Percentiles rank a stretch among this genome's conserved stretches.
Conservation (phyloP, 1,140 invertebrate genomes). For the Hyphantria cunea region DNA sequence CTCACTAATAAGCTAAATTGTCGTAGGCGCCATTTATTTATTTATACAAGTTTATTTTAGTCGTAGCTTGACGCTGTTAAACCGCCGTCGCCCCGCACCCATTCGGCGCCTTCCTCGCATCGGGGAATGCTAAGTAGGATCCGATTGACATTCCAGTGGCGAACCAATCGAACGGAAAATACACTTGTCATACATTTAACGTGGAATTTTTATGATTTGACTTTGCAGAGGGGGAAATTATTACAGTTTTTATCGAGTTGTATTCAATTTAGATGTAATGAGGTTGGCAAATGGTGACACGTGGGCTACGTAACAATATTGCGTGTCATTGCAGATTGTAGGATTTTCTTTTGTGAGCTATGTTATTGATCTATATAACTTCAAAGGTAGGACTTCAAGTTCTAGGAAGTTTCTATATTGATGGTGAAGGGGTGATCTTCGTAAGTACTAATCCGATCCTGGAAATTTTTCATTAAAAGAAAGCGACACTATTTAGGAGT, state of each 20-base stretch:
- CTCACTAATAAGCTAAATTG: conserved; percentile 53
- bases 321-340: not conserved
- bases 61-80: conserved; percentile 7
- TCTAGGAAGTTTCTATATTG: no score
- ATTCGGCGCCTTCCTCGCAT: conserved; percentile 1
- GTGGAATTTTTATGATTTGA: conserved; percentile 52
- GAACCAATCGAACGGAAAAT: conserved; percentile 62
- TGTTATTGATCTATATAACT: no score
- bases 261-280: conserved; percentile 15
- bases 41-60: conserved; percentile 34
- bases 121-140: conserved; percentile 37
- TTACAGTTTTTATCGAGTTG: conserved; percentile 16
- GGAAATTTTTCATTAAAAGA: no score
- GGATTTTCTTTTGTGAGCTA: not conserved
- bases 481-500: no score
- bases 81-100: conserved; percentile 14
- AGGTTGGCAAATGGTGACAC: conserved; percentile 2
- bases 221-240: conserved; percentile 23
- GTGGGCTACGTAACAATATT: conserved; percentile 1
- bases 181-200: conserved; percentile 68
- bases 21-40: conserved; percentile 22
- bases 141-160: conserved; percentile 54
- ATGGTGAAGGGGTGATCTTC: no score
- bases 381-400: no score
- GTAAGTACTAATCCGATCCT: no score